Base-by-base conservation (phyloP, 2,797 vertebrate genomes). In the Enteromius radiatus region DNA sequence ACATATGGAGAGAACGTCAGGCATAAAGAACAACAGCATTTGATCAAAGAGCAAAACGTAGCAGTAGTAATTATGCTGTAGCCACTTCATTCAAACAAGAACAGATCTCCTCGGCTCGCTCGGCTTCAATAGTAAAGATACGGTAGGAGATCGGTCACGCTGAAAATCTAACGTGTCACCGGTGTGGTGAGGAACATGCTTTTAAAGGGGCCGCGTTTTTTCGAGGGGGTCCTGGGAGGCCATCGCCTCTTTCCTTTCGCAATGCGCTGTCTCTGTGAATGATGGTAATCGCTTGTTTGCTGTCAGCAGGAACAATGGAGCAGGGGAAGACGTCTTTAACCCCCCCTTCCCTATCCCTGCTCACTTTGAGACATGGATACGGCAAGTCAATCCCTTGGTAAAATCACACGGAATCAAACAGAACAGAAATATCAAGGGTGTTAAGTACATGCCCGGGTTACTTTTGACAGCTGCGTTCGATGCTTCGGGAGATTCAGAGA, bases 271-370 rank as follows among this genome's bases (percentile, higher is more conserved):
- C 91, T 91, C 74, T 87, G 86, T 88, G 90, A 91, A 93, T 92
- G 91, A 93, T 88, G 87, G 89, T 92, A 92, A 88, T 88, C 86
- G 85, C 86, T 88, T 91, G 92, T 92, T 92, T 89, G 85, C 86
- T 87, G 88, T 91, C 91, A 90, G 86, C 85, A 70, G 89, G 84
- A 88, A 90, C 84, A 88, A 89, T 80, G 79, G 80, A 6, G 67
- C 76, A 64, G 88, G 84, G 90, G 89, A 86, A 89, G 71, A 88
- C 70, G 82, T 88, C 81, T 86, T 86, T 86, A 78, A 70, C 52
- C 38, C 82, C 78, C 83, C 82, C 85, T 74, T 75, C 74, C 49
- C 85, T 69, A 80, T 83, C 73, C 87, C 75, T 15, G 5, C 36
- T 74, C 82, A 69, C 84, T 88, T 65, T 81, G 63, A 86, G 70